Percentiles rank a stretch among this genome's conserved stretches.
Conservation (phyloP, 2,113 vertebrate genomes). For the Lamprologus tigripictilis region DNA sequence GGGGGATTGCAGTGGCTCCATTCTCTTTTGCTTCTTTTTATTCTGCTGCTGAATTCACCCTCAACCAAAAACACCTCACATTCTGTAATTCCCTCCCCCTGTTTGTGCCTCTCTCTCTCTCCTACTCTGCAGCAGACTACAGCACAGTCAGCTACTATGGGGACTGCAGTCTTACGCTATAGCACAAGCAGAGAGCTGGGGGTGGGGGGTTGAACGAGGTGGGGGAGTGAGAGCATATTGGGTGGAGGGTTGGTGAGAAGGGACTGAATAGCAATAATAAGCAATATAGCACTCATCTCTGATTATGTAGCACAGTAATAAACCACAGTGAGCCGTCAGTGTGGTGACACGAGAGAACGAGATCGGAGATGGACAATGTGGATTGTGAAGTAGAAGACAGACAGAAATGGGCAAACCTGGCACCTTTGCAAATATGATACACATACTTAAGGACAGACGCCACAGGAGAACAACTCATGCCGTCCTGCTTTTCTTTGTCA, state of each 20-base stretch:
- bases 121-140: slow-evolving; percentile 68
- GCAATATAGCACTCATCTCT: slow-evolving; percentile 51
- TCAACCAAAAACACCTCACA: slow-evolving; percentile 9
- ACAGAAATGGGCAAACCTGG: not conserved
- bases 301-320: slow-evolving; percentile 40
- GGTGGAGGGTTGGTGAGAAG: not conserved
- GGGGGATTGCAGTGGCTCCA: not conserved
- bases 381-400: not conserved
- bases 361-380: not conserved
- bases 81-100: not conserved
- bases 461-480: not conserved
- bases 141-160: slow-evolving; percentile 71
- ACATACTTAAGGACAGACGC: not conserved
- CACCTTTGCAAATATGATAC: not conserved
- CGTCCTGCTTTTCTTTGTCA: not conserved
- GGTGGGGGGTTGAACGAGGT: not conserved
- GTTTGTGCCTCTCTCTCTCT: slow-evolving; percentile 14
- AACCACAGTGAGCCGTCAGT: slow-evolving; percentile 18
- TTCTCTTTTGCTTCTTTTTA: not conserved
- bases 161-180: slow-evolving; percentile 77
- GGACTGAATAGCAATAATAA: slow-evolving; percentile 52
- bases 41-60: not conserved
- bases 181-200: slow-evolving; percentile 60
- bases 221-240: not conserved
- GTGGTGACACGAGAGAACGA: not conserved